Base-by-base conservation (phyloP, 2,113 vertebrate species). In the Nesogale talazaci region DNA sequence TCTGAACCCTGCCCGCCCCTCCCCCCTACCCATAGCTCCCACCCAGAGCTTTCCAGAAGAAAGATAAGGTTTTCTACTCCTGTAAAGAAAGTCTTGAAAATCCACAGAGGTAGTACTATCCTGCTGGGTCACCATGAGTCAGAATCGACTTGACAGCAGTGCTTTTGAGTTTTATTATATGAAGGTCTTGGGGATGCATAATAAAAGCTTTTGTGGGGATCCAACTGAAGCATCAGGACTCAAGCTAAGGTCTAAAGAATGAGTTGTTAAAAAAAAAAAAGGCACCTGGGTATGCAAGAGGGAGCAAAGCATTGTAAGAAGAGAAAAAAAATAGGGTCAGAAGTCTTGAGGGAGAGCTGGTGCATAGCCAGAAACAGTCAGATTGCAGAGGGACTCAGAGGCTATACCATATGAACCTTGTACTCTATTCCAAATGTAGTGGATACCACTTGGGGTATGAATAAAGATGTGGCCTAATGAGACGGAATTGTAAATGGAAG, bases 351-450 rank as follows among this genome's bases (percentile, higher is more conserved):
- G 46, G 46, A 52, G 46, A 7, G 4, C 2, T 5, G 1, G 3
- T 69, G 11, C 20, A 34, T 5, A 2, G 17, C 9, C 25, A 42
- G 25, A 0, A 7, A 19, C 7, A 72, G 69, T 31, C 29, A 9
- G 31, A 29, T 0, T 0, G 0, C 38, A 38, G 17, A 23, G 16
- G 29, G 31, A 0, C 20, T 69, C 22, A 12, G 11, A 74, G 38
- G 46, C 57, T 59, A n/a, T n/a, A 46, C 16, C 16, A 61, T 10
- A 9, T 3, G 6, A 46, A 29, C 56, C 27, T 0, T 3, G 27
- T 0, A 2, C 19, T 75, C 14, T 10, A 2, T 42, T 67, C 52
- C 2, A 23, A 15, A 59, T 77, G 61, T 5, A 4, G 40, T 20
- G 63, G 15, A 5, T 22, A 8, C 25, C 15, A 2, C 29, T 3